phyloP scores from a whole-genome alignment of 1,140 invertebrate genomes.

The Callitettix versicolor region DNA sequence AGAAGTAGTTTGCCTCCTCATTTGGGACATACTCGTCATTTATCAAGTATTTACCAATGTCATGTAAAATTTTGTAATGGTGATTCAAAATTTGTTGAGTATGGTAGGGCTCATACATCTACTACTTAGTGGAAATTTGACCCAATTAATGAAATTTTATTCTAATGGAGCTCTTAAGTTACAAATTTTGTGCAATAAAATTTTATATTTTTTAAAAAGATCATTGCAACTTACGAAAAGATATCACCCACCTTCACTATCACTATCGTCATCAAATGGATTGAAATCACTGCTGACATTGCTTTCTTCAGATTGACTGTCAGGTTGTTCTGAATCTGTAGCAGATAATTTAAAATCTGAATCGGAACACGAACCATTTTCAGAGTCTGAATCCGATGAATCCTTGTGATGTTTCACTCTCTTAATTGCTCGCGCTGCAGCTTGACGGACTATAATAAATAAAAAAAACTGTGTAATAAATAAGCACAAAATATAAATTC shows the following conservation, averaged over 20 bases:
- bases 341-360: conserved; percentile 50
- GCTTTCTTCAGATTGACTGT: conserved; percentile 51
- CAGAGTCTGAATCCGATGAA: conserved; percentile 45
- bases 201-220: too few relatives aligned
- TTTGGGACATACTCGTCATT: too few relatives aligned
- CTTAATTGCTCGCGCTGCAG: conserved; percentile 57
- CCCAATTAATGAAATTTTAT: not conserved
- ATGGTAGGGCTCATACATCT: not conserved
- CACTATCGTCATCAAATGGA: conserved; percentile 73
- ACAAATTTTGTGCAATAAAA: not conserved
- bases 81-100: too few relatives aligned
- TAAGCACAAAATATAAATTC: too few relatives aligned
- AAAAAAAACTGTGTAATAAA: not conserved
- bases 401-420: conserved; percentile 41
- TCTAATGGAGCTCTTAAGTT: not conserved
- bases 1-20: too few relatives aligned
- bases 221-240: too few relatives aligned
- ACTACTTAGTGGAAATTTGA: not conserved
- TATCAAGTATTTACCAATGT: too few relatives aligned
- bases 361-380: conserved; percentile 37
- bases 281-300: conserved; percentile 72
- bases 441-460: conserved; percentile 44
- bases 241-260: conserved; percentile 37
- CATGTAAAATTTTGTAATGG: too few relatives aligned
- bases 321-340: conserved; percentile 40